Conservation (phyloP, 2,797 vertebrate genomes). For the Rachycentron canadum region DNA sequence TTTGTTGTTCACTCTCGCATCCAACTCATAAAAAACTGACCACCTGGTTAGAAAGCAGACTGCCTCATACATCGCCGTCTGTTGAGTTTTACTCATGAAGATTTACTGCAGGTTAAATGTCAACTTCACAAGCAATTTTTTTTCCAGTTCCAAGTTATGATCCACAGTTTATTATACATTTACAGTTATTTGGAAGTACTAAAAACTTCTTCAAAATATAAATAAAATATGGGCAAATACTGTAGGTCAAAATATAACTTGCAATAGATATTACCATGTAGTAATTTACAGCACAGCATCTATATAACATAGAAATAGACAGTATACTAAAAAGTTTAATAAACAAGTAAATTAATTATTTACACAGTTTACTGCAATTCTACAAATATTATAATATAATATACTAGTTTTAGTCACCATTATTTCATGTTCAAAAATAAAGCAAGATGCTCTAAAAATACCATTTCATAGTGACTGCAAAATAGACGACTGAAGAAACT, state of each 20-base stretch:
- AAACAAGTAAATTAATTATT: too few species aligned
- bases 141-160: too few species aligned
- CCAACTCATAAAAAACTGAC: slow-evolving; percentile 41
- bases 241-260: neutral
- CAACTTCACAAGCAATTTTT: neutral
- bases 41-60: slow-evolving; percentile 36
- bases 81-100: slow-evolving; percentile 32
- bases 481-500: neutral
- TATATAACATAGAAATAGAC: too few species aligned
- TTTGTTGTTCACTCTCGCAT: slow-evolving; percentile 50
- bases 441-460: neutral
- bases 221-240: neutral
- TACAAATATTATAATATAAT: too few species aligned
- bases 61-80: slow-evolving; percentile 23
- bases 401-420: too few species aligned
- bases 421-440: neutral
- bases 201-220: neutral
- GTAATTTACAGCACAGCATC: neutral
- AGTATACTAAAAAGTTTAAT: too few species aligned
- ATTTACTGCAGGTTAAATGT: slow-evolving; percentile 47
- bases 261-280: neutral
- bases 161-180: neutral
- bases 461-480: neutral
- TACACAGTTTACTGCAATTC: too few species aligned
- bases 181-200: neutral